Conservation (phyloP, 2,797 vertebrate genomes). For the Mallotus villosus region DNA sequence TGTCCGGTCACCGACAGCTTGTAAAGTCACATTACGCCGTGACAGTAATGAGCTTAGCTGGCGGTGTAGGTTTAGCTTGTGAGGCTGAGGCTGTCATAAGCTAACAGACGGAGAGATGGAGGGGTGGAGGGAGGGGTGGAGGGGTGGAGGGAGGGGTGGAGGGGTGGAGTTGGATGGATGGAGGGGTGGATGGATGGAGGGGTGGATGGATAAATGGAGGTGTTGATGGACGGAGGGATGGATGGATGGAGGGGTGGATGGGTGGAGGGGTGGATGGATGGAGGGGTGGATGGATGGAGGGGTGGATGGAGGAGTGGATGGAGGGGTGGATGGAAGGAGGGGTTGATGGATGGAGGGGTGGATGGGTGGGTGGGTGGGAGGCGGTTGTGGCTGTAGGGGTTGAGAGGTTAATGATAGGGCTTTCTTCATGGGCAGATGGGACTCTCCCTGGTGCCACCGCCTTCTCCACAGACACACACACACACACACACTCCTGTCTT, state of each 20-base stretch:
- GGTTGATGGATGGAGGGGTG: background rate
- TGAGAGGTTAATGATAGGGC: slow-evolving; percentile 69
- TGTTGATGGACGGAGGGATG: slow-evolving; percentile 9
- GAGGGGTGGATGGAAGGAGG: slow-evolving; percentile 23
- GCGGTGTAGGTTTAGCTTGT: slow-evolving; percentile 2
- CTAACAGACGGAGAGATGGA: slow-evolving; percentile 35
- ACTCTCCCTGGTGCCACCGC: slow-evolving; percentile 48
- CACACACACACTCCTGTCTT: slow-evolving; percentile 24
- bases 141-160: slow-evolving; percentile 4
- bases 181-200: slow-evolving; percentile 18
- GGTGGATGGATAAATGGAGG: slow-evolving; percentile 11
- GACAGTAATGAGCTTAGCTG: slow-evolving; percentile 47
- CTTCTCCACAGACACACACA: slow-evolving; percentile 31
- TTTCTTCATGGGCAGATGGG: slow-evolving; percentile 63
- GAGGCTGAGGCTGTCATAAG: background rate
- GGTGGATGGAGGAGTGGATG: background rate
- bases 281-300: background rate
- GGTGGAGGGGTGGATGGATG: slow-evolving; percentile 22
- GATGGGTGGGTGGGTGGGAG: background rate
- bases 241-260: background rate
- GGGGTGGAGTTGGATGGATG: background rate
- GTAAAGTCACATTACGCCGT: slow-evolving; percentile 47
- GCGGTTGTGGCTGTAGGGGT: slow-evolving; percentile 49
- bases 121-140: slow-evolving; percentile 19
- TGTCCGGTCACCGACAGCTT: slow-evolving; percentile 51